These are phyloP conservation scores for Neuroscelio doddi DNA, from an alignment of 2,888 invertebrate genomes.

Conservation along the genomic window DNA sequence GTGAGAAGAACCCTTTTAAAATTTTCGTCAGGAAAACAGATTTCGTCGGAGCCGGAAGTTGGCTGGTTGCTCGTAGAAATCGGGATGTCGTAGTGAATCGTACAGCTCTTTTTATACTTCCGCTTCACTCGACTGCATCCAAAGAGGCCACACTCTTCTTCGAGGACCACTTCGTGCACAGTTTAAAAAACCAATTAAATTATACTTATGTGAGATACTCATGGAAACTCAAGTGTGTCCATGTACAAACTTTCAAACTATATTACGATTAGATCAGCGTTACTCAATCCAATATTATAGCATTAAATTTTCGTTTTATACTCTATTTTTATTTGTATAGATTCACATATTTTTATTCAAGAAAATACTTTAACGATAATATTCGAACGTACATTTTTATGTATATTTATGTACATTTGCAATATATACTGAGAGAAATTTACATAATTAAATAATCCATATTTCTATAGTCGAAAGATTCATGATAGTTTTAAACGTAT, in stretches of 20 bases:
- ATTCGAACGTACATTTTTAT: too few relatives aligned
- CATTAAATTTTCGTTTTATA: too few relatives aligned
- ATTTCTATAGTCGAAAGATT: too few relatives aligned
- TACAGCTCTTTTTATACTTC: conserved; percentile 10
- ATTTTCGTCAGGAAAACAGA: conserved; percentile 54
- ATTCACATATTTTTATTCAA: too few relatives aligned
- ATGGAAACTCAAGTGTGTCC: neutral
- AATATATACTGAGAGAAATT: too few relatives aligned
- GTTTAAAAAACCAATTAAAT: conserved; percentile 57
- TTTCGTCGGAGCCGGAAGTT: conserved; percentile 46
- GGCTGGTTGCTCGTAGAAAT: conserved; percentile 6
- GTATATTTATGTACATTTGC: too few relatives aligned
- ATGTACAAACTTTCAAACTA: too few relatives aligned
- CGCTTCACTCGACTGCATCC: conserved; percentile 8
- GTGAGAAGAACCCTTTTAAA: conserved; percentile 50
- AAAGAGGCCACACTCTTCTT: conserved; percentile 5
- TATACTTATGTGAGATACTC: conserved; percentile 49
- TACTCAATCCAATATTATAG: too few relatives aligned
- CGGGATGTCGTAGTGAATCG: conserved; percentile 10
- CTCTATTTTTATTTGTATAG: too few relatives aligned
- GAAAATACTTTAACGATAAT: too few relatives aligned
- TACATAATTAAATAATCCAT: too few relatives aligned
- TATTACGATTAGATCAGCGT: neutral
- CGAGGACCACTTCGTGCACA: conserved; percentile 39
- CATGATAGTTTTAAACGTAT: too few relatives aligned